These are phyloP conservation scores for Crypturellus undulatus DNA, from an alignment of 2,113 vertebrate species.

Conservation along the genomic window DNA sequence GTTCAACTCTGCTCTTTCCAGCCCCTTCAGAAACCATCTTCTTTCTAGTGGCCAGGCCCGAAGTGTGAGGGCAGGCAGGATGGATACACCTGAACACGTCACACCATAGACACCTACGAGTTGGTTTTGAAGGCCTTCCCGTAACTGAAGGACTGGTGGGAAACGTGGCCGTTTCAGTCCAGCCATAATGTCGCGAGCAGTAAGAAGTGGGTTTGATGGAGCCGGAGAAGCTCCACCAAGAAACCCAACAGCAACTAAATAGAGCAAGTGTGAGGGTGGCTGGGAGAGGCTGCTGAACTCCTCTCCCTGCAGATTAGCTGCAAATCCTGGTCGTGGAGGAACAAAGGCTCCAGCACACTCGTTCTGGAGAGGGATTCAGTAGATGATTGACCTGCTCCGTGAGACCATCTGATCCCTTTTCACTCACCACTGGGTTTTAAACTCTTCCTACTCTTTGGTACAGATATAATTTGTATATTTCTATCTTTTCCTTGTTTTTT, in stretches of 20 bases:
- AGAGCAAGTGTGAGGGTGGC: neutral
- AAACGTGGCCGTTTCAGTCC: neutral
- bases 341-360: neutral
- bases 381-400: neutral
- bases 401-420: neutral
- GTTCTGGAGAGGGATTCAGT: neutral
- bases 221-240: neutral
- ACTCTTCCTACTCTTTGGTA: neutral
- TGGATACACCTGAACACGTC: neutral
- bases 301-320: neutral
- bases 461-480: neutral
- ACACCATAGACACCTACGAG: neutral
- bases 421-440: neutral
- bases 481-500: rapidly evolving
- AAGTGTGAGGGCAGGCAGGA: neutral
- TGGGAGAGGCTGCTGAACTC: neutral
- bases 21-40: neutral
- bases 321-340: neutral
- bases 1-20: neutral
- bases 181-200: neutral
- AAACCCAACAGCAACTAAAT: neutral
- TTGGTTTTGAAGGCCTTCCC: neutral
- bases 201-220: neutral
- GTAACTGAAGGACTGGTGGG: neutral
- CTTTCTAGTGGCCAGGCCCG: neutral